phyloP scores from a whole-genome alignment of 92 coral and sea anemone genomes.

The Palythoa heliodiscus region DNA sequence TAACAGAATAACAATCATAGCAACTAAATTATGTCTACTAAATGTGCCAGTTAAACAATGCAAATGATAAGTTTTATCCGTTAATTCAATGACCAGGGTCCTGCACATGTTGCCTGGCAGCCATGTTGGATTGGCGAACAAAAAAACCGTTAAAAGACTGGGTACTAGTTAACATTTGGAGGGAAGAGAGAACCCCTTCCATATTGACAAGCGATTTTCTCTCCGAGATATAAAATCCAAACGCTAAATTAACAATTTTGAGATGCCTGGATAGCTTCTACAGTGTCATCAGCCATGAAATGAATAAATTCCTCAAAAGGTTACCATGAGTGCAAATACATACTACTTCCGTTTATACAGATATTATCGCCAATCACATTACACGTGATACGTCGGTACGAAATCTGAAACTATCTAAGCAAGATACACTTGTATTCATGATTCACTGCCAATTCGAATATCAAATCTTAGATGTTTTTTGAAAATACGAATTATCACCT shows the following conservation, averaged over 20 bases:
- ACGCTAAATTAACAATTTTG: not conserved
- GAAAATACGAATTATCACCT: not conserved
- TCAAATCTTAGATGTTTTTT: not conserved
- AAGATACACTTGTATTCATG: not conserved
- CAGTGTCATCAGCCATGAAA: not conserved
- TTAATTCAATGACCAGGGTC: not conserved
- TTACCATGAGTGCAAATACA: not conserved
- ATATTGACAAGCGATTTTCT: constrained; percentile 1
- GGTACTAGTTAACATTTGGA: constrained; percentile 26
- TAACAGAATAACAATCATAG: no score
- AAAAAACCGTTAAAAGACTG: constrained; percentile 23
- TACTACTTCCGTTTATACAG: not conserved
- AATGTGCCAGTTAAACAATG: no score
- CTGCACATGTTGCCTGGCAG: not conserved
- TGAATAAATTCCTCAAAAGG: not conserved
- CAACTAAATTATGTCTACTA: no score
- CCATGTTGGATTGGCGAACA: not conserved
- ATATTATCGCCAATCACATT: not conserved
- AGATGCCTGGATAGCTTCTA: not conserved
- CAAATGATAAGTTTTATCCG: not conserved
- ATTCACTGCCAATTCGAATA: not conserved
- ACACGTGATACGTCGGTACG: constrained; percentile 2
- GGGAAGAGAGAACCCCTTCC: constrained; percentile 27
- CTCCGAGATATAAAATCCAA: not conserved
- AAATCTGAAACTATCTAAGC: not conserved